Evolutionary conservation across 2,113 vertebrate species (phyloP).

Genomic region (Xyrauchen texanus): DNA sequence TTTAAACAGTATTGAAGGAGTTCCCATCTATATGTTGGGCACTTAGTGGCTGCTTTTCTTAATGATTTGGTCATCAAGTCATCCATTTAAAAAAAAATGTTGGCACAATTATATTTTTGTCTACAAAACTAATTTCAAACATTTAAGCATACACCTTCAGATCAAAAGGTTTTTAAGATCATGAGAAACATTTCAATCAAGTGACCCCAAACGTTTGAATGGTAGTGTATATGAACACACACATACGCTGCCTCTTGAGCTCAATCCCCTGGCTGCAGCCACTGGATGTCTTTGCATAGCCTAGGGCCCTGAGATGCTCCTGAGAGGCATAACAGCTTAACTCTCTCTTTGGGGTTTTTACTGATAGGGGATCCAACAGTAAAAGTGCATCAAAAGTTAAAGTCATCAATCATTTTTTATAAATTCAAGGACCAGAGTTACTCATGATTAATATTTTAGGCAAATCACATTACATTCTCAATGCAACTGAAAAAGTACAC

Average conservation of each 20-base stretch:
- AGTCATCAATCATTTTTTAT: constrained; percentile 40
- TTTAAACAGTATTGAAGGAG: too few relatives aligned
- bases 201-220: too few relatives aligned
- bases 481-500: background rate
- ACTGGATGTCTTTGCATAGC: constrained; percentile 49
- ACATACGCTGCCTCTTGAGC: constrained; percentile 31
- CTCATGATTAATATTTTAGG: constrained; percentile 34
- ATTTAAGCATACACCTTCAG: too few relatives aligned
- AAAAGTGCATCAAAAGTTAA: constrained; percentile 26
- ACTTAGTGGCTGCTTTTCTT: too few relatives aligned
- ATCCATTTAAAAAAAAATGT: too few relatives aligned
- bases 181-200: too few relatives aligned
- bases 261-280: constrained; percentile 43
- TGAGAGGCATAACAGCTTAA: constrained; percentile 12
- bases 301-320: constrained; percentile 12
- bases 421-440: constrained; percentile 17
- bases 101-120: too few relatives aligned
- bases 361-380: constrained; percentile 33
- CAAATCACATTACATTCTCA: background rate
- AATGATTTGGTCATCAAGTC: too few relatives aligned
- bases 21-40: too few relatives aligned
- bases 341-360: background rate
- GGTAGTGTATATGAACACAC: background rate
- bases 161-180: too few relatives aligned
- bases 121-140: too few relatives aligned